Evolutionary conservation across 2,113 vertebrate genomes (phyloP).

Genomic region (Hypocryptadius cinnamomeus): DNA sequence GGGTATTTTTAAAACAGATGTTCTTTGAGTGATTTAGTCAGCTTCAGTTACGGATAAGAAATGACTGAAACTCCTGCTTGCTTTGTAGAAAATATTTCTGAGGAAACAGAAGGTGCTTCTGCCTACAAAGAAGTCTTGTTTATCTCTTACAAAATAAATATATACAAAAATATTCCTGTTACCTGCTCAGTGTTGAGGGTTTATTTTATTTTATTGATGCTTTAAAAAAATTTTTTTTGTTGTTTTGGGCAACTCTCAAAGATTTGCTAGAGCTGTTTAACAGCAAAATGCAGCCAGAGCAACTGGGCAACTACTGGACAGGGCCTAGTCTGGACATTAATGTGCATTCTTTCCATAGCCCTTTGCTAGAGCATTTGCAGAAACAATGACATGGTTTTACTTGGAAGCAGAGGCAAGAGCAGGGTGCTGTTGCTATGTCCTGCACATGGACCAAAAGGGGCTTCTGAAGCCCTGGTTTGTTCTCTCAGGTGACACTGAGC

Average conservation of each 20-base stretch:
- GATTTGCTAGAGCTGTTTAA: not conserved
- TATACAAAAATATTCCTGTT: not conserved
- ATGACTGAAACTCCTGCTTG: not conserved
- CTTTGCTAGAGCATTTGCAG: not conserved
- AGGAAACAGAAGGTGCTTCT: not conserved
- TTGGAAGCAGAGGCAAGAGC: not conserved
- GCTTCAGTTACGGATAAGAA: not conserved
- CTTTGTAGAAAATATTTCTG: not conserved
- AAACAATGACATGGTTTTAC: not conserved
- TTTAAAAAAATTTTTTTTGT: not conserved
- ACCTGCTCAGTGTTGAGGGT: not conserved
- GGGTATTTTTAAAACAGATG: not conserved
- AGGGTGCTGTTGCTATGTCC: not conserved
- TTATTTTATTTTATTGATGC: not conserved
- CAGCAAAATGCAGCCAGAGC: not conserved
- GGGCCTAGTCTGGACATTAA: not conserved
- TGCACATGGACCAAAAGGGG: not conserved
- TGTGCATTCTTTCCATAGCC: not conserved
- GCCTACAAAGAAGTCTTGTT: not conserved
- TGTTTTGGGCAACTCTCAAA: not conserved
- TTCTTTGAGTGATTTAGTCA: not conserved
- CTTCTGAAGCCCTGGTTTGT: not conserved
- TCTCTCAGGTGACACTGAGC: not conserved
- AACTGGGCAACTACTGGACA: not conserved
- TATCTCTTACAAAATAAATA: not conserved